phyloP scores from a whole-genome alignment of 1,140 invertebrate species.

The Drosophila willistoni region DNA sequence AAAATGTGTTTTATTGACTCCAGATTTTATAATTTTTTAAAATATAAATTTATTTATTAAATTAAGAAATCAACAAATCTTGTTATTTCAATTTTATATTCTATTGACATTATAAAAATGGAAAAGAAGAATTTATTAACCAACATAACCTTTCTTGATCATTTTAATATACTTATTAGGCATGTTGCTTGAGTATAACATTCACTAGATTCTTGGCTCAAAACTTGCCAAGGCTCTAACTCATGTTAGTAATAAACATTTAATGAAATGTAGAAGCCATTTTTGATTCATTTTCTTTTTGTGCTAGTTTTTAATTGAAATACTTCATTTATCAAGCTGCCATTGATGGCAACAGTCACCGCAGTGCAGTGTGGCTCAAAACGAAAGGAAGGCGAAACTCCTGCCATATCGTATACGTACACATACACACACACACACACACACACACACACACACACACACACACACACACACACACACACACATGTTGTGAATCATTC shows the following conservation, averaged over 20 bases:
- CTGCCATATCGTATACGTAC: not conserved
- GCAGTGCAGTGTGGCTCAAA: slow-evolving; percentile 50
- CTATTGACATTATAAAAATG: no score
- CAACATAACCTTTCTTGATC: no score
- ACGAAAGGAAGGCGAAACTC: slow-evolving; percentile 16
- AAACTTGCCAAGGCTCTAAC: slow-evolving; percentile 7
- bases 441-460: not conserved
- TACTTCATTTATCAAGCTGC: slow-evolving; percentile 73
- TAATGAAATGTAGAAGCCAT: slow-evolving; percentile 17
- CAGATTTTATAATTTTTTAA: no score
- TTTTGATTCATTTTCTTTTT: slow-evolving; percentile 33
- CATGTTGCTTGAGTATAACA: no score
- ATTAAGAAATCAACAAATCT: no score
- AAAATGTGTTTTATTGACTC: no score
- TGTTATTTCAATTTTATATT: no score
- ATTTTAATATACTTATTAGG: no score
- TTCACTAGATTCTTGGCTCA: not conserved
- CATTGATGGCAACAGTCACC: slow-evolving; percentile 52
- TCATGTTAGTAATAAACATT: not conserved
- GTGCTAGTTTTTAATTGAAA: slow-evolving; percentile 67
- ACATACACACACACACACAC: not conserved
- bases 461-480: not conserved
- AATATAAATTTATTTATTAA: no score
- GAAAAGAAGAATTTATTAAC: no score
- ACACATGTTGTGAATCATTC: not conserved